Conservation (phyloP, 2,888 invertebrate genomes). For the Orthonychiurus folsomi region DNA sequence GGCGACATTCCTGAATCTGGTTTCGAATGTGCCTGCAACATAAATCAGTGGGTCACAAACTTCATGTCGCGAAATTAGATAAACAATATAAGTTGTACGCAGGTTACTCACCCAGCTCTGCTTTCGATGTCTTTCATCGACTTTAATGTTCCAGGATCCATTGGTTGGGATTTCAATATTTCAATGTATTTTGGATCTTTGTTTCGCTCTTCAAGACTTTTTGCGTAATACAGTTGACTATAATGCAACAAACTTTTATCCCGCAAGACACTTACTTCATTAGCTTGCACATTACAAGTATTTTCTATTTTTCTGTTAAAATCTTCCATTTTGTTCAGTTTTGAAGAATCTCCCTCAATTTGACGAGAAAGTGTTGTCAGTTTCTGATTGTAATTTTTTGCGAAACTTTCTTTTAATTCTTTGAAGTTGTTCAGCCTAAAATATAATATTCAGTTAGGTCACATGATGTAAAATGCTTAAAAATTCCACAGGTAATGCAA, state of each 20-base stretch:
- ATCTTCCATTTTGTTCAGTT: conserved; percentile 51
- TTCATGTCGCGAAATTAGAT: not conserved
- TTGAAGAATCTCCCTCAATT: not conserved
- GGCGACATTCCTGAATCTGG: conserved; percentile 10
- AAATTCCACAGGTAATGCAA: no score
- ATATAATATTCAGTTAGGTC: no score
- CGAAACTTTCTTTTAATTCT: no score
- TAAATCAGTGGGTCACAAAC: not conserved
- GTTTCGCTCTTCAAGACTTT: conserved; percentile 42
- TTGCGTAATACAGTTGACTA: conserved; percentile 45
- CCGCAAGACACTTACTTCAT: conserved; percentile 54
- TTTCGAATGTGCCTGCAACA: not conserved
- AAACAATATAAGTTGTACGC: not conserved
- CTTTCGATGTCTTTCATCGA: conserved; percentile 24
- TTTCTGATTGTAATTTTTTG: not conserved
- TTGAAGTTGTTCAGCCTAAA: no score
- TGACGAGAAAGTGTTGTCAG: not conserved
- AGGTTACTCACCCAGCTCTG: conserved; percentile 19
- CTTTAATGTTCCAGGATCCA: conserved; percentile 25
- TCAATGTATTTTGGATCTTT: conserved; percentile 42
- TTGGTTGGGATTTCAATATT: conserved; percentile 20
- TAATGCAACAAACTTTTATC: conserved; percentile 48
- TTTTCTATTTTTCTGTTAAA: conserved; percentile 57
- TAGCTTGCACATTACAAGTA: conserved; percentile 52
- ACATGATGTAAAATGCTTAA: no score